A percentile compares a stretch with the other conserved stretches of the same genome.
Conservation (phyloP, 2,888 invertebrate species). For the Hypselothyrea guttata region DNA sequence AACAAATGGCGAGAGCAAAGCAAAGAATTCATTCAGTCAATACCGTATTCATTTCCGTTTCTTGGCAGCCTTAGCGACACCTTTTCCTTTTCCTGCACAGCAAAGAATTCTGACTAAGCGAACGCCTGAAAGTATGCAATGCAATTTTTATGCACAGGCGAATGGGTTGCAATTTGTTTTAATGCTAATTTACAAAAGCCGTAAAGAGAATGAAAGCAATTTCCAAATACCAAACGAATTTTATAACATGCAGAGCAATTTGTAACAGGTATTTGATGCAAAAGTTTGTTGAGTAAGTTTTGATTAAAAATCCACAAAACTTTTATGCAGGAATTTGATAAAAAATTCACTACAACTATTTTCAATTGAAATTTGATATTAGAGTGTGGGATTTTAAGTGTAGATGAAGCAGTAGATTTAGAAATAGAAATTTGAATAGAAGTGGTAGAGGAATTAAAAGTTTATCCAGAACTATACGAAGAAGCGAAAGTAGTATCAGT, state of each 20-base stretch:
- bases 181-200: constrained; percentile 19
- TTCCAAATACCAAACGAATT: constrained; percentile 10
- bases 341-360: too few relatives aligned
- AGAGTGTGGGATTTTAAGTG: too few relatives aligned
- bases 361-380: too few relatives aligned
- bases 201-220: constrained; percentile 19
- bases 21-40: constrained; percentile 13
- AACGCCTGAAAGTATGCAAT: constrained; percentile 58
- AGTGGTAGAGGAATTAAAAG: too few relatives aligned
- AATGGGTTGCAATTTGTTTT: constrained; percentile 51
- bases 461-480: too few relatives aligned
- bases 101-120: constrained; percentile 18
- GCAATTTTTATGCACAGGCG: constrained; percentile 53
- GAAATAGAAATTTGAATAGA: too few relatives aligned
- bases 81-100: background rate
- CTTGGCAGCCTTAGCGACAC: background rate
- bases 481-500: too few relatives aligned
- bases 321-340: too few relatives aligned
- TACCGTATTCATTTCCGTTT: background rate
- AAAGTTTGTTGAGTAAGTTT: background rate
- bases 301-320: too few relatives aligned
- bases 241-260: constrained; percentile 15
- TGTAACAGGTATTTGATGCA: background rate
- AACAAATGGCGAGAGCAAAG: constrained; percentile 22
- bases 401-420: too few relatives aligned